Conservation (phyloP, 2,888 invertebrate genomes). For the Drosophila formosana region DNA sequence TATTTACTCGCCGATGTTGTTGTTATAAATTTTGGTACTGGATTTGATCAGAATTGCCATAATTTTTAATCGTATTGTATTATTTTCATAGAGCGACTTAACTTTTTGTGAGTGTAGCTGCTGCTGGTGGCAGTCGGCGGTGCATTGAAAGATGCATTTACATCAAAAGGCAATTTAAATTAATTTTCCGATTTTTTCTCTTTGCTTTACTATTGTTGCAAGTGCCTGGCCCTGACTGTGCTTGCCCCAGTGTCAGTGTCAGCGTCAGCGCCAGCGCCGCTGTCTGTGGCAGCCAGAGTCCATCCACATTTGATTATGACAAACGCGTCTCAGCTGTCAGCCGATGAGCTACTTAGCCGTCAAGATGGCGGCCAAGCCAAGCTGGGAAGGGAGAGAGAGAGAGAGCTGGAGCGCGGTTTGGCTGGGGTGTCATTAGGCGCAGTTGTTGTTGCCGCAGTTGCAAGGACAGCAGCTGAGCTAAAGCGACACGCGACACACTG, state of each 20-base stretch:
- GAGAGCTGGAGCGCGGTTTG: conserved; percentile 4
- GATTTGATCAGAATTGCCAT: neutral
- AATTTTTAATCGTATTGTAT: neutral
- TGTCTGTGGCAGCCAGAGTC: conserved; percentile 47
- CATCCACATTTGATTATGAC: conserved; percentile 82
- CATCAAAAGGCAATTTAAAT: conserved; percentile 85
- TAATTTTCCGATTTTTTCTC: conserved; percentile 83
- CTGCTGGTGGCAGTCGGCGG: conserved; percentile 45
- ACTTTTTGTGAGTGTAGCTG: conserved; percentile 11
- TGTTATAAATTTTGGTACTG: neutral
- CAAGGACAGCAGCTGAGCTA: conserved; percentile 80
- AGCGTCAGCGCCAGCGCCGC: conserved; percentile 51
- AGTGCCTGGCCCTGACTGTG: conserved; percentile 3
- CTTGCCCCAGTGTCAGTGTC: conserved; percentile 23
- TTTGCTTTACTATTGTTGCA: conserved; percentile 16
- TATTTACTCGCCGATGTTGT: too few species aligned
- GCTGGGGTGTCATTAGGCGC: conserved; percentile 67
- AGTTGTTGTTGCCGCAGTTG: conserved; percentile 19
- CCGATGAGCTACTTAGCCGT: conserved; percentile 69
- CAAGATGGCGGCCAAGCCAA: conserved; percentile 62
- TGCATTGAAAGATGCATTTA: conserved; percentile 84
- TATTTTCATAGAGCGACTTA: neutral
- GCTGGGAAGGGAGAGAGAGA: conserved; percentile 2
- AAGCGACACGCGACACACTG: conserved; percentile 64
- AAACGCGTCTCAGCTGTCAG: conserved; percentile 83